Base-by-base conservation (phyloP, 2,888 invertebrate genomes). In the Lathronympha strigana region DNA sequence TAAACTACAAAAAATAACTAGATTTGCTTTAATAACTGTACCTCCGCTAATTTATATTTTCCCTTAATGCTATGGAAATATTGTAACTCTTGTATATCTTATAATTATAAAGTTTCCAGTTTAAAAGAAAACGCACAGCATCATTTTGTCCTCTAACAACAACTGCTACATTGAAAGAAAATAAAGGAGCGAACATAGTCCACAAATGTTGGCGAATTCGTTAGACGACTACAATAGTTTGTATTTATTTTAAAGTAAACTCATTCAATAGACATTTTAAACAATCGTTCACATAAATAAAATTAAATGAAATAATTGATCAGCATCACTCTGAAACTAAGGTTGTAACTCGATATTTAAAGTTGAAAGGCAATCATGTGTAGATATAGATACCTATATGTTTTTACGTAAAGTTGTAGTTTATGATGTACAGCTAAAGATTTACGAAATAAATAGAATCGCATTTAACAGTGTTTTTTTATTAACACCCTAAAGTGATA, bases 321-420 rank as follows among this genome's bases (percentile, higher is more conserved):
- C 55, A 28, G 2, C 77, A 83, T 80, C 43, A 25, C 80, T 82
- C 81, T 84, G 90, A 83, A 90, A 90, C 86, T 87, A 90, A 83
- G 91, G 91, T 92, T 92, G 91, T 92, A 90, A 88, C 84, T 90
- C 79, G 83, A 86, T 89, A 89, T 87, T 86, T 85, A 87, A 86
- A 79, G 76, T 82, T 85, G 83, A 79, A 85, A 72, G 75, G 84
- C 83, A 84, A 84, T 84, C 79, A 82, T 87, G 83, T 85, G 86
- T 90, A 86, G 83, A 79, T 63, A 63, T 82, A 79, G 77, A 69
- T 78, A n/a, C n/a, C n/a, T n/a, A 83, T 87, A 88, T 89, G 89
- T 92, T 91, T 92, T 87, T 90, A 91, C 87, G 88, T 90, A 87
- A 87, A 81, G 38, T 80, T 72, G 89, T 90, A 90, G 90, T 82